These are phyloP conservation scores for Cheilosia grossa DNA, from an alignment of 2,888 invertebrate genomes.

Conservation along the genomic window DNA sequence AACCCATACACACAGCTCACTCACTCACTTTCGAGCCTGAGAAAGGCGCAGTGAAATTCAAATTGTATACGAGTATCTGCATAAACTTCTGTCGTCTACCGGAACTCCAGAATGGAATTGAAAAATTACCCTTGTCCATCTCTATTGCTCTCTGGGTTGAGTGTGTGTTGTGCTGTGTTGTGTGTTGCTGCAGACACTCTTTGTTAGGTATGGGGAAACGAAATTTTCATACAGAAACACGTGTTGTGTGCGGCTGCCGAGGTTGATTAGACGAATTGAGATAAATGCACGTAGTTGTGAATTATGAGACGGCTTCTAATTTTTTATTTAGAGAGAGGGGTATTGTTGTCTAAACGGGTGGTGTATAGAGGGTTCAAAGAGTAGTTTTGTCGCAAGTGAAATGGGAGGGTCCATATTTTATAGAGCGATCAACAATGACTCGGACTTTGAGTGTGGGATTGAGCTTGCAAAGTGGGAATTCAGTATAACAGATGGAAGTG, in stretches of 20 bases:
- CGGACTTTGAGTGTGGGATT: too few relatives aligned
- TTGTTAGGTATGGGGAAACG: background rate
- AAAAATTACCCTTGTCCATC: slow-evolving; percentile 72
- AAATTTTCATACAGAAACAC: slow-evolving; percentile 27
- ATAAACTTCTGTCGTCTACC: slow-evolving; percentile 60
- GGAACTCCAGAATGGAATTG: slow-evolving; percentile 69
- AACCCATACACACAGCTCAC: slow-evolving; percentile 3
- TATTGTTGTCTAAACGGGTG: too few relatives aligned
- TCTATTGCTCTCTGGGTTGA: slow-evolving; percentile 50
- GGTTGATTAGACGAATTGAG: slow-evolving; percentile 67
- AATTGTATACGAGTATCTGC: slow-evolving; percentile 13
- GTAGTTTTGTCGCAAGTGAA: too few relatives aligned
- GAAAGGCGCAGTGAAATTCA: slow-evolving; percentile 31
- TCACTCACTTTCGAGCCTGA: slow-evolving; percentile 24
- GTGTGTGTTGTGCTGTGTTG: slow-evolving; percentile 24
- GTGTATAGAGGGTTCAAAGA: too few relatives aligned
- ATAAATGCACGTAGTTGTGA: slow-evolving; percentile 61
- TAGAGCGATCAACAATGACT: too few relatives aligned
- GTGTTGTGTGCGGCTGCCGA: slow-evolving; percentile 32
- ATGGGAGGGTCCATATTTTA: too few relatives aligned
- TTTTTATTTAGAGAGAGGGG: background rate
- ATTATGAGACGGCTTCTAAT: slow-evolving; percentile 24
- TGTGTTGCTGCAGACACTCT: slow-evolving; percentile 28
- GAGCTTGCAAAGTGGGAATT: too few relatives aligned
- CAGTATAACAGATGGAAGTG: too few relatives aligned